Evolutionary conservation across 1,140 invertebrate species (phyloP).

Genomic region (Musca vetustissima): DNA sequence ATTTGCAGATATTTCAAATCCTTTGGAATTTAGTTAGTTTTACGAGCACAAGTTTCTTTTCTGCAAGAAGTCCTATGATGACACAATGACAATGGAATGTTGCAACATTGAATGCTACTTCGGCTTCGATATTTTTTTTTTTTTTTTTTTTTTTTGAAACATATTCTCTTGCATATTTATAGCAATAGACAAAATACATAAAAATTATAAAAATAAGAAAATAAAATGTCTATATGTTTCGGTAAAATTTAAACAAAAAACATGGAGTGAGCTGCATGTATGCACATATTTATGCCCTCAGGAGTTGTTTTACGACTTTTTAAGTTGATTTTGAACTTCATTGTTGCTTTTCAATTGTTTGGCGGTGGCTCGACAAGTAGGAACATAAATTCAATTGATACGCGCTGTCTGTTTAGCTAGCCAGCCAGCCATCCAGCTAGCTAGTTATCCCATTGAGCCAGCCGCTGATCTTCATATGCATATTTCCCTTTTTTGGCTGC

Average conservation of each 20-base stretch:
- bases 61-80: too few relatives aligned
- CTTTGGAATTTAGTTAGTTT: too few relatives aligned
- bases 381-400: slow-evolving; percentile 16
- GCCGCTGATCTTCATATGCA: slow-evolving; percentile 11
- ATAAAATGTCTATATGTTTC: background rate
- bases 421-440: too few relatives aligned
- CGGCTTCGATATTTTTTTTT: too few relatives aligned
- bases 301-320: slow-evolving; percentile 17
- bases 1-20: too few relatives aligned
- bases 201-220: background rate
- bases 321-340: slow-evolving; percentile 24
- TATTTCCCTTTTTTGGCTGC: background rate
- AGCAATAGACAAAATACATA: slow-evolving; percentile 4
- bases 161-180: background rate
- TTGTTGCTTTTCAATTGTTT: slow-evolving; percentile 21
- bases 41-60: too few relatives aligned
- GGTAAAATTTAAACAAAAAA: background rate
- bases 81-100: too few relatives aligned
- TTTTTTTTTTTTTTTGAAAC: background rate
- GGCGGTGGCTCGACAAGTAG: too few relatives aligned
- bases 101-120: too few relatives aligned
- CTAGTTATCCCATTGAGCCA: background rate
- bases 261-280: background rate
- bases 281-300: background rate
- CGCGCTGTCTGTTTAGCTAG: background rate